These are phyloP conservation scores for Drosophila novamexicana DNA, from an alignment of 1,140 invertebrate species.

Conservation along the genomic window DNA sequence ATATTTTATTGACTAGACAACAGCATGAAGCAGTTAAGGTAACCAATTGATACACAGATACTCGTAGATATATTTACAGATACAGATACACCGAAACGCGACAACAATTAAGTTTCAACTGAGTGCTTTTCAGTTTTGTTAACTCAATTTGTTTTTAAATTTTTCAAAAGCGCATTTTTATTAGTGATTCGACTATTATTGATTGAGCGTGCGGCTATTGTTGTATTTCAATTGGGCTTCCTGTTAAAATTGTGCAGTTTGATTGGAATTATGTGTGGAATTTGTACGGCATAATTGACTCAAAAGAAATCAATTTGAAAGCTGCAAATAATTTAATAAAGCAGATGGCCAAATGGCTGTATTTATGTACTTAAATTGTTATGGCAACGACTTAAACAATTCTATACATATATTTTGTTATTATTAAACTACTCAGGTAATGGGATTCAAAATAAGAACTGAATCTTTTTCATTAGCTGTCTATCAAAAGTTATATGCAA, in stretches of 20 bases:
- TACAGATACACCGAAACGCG: not conserved
- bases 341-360: not conserved
- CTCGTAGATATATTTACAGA: not conserved
- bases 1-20: conserved; percentile 74
- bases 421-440: too few species aligned
- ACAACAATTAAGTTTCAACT: conserved; percentile 60
- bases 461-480: too few species aligned
- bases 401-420: too few species aligned
- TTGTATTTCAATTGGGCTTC: conserved; percentile 3
- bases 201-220: conserved; percentile 1
- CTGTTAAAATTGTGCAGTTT: not conserved
- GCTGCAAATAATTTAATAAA: conserved; percentile 1
- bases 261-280: conserved; percentile 3
- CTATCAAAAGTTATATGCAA: too few species aligned
- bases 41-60: conserved; percentile 13
- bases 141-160: conserved; percentile 61
- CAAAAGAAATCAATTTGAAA: conserved; percentile 3
- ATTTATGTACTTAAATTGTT: not conserved
- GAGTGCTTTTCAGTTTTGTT: conserved; percentile 43
- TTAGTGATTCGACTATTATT: conserved; percentile 31
- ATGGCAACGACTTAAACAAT: too few species aligned
- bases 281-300: conserved; percentile 1
- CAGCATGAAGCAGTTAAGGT: conserved; percentile 14
- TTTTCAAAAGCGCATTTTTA: conserved; percentile 47
- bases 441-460: too few species aligned